A percentile compares a stretch with the other conserved stretches of the same genome.
These are phyloP conservation scores for Propithecus deckenii DNA, from an alignment of 2,797 vertebrate genomes.

Conservation along the genomic window DNA sequence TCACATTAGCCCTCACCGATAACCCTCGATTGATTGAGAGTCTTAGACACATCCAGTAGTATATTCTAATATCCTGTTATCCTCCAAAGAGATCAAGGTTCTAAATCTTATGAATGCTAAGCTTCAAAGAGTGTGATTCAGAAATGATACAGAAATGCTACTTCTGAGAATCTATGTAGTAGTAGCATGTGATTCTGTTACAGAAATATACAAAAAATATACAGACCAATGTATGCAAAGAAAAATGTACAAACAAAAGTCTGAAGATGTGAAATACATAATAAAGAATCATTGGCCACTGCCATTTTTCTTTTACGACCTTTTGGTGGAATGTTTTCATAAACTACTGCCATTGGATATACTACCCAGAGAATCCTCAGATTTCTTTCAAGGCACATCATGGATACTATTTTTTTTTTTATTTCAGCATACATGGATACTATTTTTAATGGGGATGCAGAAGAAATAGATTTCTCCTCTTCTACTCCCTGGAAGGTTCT, in stretches of 20 bases:
- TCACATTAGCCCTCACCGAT: neutral
- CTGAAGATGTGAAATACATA: neutral
- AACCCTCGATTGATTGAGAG: neutral
- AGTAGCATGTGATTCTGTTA: neutral
- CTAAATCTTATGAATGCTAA: conserved; percentile 9
- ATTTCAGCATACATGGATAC: neutral
- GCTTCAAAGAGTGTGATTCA: conserved; percentile 47
- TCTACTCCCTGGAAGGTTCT: neutral
- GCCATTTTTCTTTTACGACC: neutral
- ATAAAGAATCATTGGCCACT: neutral
- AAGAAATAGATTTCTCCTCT: neutral
- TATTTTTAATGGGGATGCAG: neutral
- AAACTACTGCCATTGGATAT: neutral
- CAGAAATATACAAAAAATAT: neutral
- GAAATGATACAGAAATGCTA: conserved; percentile 8
- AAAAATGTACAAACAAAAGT: neutral
- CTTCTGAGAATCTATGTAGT: neutral
- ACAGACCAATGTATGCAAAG: neutral
- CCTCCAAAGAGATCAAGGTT: neutral
- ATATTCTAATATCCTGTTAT: conserved; percentile 4
- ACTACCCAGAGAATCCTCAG: neutral
- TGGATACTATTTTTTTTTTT: neutral
- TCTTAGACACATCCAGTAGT: neutral
- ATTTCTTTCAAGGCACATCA: neutral
- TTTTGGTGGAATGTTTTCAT: neutral